Base-by-base conservation (phyloP, 2,888 invertebrate genomes). In the Galerucella calmariensis region DNA sequence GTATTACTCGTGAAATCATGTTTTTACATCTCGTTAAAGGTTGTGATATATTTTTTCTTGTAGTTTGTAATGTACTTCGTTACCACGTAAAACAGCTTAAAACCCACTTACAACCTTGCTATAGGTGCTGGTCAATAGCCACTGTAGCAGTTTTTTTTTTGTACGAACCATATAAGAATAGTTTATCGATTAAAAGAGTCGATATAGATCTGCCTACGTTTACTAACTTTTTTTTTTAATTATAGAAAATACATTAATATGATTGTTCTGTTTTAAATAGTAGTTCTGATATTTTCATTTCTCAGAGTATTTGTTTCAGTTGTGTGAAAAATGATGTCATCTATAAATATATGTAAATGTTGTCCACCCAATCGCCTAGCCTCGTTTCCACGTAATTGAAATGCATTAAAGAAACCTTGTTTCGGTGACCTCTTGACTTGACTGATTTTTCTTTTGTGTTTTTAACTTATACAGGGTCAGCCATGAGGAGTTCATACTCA, bases 361-460 rank as follows among this genome's bases (percentile, higher is more conserved):
- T 62, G 61, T 62, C 61, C 41, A 35, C 61, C 61, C 61, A 62
- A 62, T 62, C 12, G 61, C 35, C 61, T 62, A 62, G 27, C 61
- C 61, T 62, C 61, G 61, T 35, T 62, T 62, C 61, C 61, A 35
- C 20, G 61, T 62, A 62, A 62, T 62, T 62, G 61, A 62, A 62
- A 62, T 62, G 61, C 61, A 6, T 41, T 62, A 62, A 14, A 24
- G 24, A 58, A n/a, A 68, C 44, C 58, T 58, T 24, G 68, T 16
- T n/a, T 16, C 41, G 46, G 41, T 53, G 35, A 67, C 67, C 61
- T 62, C 61, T 62, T 62, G 61, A 62, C 61, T 27, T 62, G 41
- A 14, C 61, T 62, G 24, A 62, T 62, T 62, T 62, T 24, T 41
- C 61, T 62, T 62, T 58, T 58, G 58, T 58, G 11, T 16, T 58